Percentiles rank a stretch among this genome's conserved stretches.
These are phyloP conservation scores for Rhinopomastus cyanomelas DNA, from an alignment of 2,113 vertebrate genomes.

Conservation along the genomic window DNA sequence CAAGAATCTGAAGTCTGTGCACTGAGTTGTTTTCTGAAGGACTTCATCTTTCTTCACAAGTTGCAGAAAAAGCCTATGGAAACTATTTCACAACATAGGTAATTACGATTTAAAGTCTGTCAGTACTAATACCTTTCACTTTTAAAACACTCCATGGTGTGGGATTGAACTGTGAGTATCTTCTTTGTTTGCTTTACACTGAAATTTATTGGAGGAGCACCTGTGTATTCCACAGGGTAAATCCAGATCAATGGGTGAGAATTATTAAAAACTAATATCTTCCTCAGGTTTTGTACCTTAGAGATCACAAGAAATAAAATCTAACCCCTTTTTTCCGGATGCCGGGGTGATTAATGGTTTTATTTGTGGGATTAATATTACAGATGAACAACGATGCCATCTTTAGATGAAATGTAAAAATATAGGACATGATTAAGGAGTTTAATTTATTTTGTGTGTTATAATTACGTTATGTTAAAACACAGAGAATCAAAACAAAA, in stretches of 20 bases:
- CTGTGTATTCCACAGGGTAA: conserved; percentile 3
- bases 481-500: conserved; percentile 41
- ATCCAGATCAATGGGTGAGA: conserved; percentile 20
- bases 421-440: conserved; percentile 58
- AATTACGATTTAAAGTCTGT: neutral
- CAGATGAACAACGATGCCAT: neutral
- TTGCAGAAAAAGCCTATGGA: neutral
- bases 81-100: neutral
- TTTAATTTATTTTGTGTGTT: conserved; percentile 68
- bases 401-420: conserved; percentile 35
- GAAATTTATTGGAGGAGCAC: neutral
- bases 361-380: conserved; percentile 57
- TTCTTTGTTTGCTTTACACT: neutral
- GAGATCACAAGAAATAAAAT: conserved; percentile 34
- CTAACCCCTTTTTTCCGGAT: conserved; percentile 30
- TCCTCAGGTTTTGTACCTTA: conserved; percentile 4
- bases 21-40: neutral
- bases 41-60: neutral
- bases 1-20: rapidly evolving
- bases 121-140: neutral
- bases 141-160: neutral
- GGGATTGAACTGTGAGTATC: neutral
- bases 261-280: conserved; percentile 61
- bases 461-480: conserved; percentile 61
- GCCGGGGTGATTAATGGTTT: conserved; percentile 63